Percentiles rank a stretch among this genome's conserved stretches.
Conservation (phyloP, 2,888 invertebrate species). For the Penaeus monodon region DNA sequence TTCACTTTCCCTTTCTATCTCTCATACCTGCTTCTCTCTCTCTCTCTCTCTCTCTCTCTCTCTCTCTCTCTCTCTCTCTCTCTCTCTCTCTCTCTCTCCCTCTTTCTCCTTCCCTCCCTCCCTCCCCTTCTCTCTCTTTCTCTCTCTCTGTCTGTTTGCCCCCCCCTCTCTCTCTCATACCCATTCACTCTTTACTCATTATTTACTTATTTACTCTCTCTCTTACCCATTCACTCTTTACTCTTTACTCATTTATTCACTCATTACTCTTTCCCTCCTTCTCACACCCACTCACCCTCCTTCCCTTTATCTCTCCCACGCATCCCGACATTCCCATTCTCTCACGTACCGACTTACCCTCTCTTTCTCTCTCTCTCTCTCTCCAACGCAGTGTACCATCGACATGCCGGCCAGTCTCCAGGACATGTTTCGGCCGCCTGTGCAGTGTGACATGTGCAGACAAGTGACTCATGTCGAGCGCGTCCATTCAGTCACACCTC, state of each 20-base stretch:
- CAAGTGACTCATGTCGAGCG: constrained; percentile 77
- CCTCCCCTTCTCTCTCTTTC: constrained; percentile 17
- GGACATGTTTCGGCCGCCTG: constrained; percentile 80
- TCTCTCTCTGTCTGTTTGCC: too few relatives aligned
- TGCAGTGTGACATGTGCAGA: constrained; percentile 83
- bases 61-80: background rate
- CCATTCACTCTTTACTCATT: background rate
- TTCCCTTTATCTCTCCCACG: background rate
- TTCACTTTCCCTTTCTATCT: too few relatives aligned
- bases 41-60: too few relatives aligned
- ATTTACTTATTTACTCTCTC: too few relatives aligned
- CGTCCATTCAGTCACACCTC: constrained; percentile 77
- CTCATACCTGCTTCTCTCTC: too few relatives aligned
- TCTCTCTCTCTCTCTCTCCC: constrained; percentile 5
- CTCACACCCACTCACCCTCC: too few relatives aligned
- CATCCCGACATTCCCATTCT: background rate
- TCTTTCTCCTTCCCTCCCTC: background rate
- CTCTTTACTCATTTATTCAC: too few relatives aligned
- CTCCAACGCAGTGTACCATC: constrained; percentile 66
- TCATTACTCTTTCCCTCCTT: too few relatives aligned
- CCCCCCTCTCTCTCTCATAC: background rate
- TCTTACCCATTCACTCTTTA: too few relatives aligned
- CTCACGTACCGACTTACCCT: background rate
- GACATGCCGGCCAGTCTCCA: constrained; percentile 67
- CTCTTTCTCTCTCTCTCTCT: too few relatives aligned